Evolutionary conservation across 2,888 invertebrate species (phyloP).

Genomic region (Tetranychus piercei): DNA sequence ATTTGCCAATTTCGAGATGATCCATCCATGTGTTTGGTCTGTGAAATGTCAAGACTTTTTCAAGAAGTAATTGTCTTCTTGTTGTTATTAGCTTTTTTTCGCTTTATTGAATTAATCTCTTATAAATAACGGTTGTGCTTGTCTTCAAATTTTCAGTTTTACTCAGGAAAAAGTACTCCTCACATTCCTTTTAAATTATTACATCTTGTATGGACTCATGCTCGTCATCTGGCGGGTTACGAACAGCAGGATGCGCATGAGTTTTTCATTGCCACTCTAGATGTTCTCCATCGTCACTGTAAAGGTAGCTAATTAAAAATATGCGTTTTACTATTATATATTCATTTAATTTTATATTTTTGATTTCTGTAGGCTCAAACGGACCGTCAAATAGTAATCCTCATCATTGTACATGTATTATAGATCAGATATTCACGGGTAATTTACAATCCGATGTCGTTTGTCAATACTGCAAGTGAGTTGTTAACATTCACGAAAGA

Average conservation of each 20-base stretch:
- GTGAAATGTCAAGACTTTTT: conserved; percentile 83
- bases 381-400: conserved; percentile 32
- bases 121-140: conserved; percentile 8
- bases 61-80: conserved; percentile 48
- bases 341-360: not conserved
- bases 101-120: not conserved
- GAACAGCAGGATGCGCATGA: conserved; percentile 98
- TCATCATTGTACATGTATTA: conserved; percentile 68
- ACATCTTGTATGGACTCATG: conserved; percentile 91
- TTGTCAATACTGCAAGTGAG: conserved; percentile 73
- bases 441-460: conserved; percentile 88
- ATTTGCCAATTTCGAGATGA: conserved; percentile 48
- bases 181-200: conserved; percentile 70
- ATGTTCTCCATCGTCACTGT: conserved; percentile 69
- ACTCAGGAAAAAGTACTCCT: conserved; percentile 70
- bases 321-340: not conserved
- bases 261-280: conserved; percentile 86
- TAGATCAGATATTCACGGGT: conserved; percentile 91
- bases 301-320: conserved; percentile 20
- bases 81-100: not conserved
- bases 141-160: conserved; percentile 49
- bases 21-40: conserved; percentile 69
- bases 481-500: conserved; percentile 21
- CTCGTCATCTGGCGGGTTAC: conserved; percentile 76
- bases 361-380: conserved; percentile 30